phyloP scores from a whole-genome alignment of 53 echinoderm and acorn worm genomes.

The Arbacia lixula region DNA sequence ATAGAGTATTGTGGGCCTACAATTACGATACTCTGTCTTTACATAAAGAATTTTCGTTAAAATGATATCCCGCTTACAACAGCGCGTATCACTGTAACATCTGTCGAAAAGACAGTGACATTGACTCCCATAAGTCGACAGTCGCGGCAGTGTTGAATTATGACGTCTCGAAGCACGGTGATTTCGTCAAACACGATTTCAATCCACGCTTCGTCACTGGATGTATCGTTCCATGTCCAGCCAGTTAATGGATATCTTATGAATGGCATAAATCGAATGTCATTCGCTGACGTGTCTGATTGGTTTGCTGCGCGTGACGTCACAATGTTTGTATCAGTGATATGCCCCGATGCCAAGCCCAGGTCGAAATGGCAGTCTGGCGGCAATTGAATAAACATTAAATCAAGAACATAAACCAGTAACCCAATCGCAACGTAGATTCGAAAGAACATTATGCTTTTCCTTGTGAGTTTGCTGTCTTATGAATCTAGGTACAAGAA shows the following conservation, averaged over 20 bases:
- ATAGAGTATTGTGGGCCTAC: no score
- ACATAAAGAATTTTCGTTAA: no score
- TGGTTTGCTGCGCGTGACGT: not conserved
- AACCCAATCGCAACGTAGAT: no score
- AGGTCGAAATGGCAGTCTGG: not conserved
- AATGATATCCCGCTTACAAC: not conserved
- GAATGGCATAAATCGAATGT: not conserved
- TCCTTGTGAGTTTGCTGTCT: no score
- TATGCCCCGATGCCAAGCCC: not conserved
- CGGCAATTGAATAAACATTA: not conserved
- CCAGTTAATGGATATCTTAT: not conserved
- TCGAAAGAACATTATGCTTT: no score
- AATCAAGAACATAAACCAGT: not conserved
- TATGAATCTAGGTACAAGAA: no score
- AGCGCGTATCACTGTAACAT: not conserved
- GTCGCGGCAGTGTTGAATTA: not conserved
- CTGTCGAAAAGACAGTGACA: not conserved
- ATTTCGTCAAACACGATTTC: not conserved
- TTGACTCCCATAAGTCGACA: not conserved
- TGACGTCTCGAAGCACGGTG: not conserved
- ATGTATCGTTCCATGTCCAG: not conserved
- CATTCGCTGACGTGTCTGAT: not conserved
- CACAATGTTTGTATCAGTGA: not conserved
- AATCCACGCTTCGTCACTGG: not conserved
- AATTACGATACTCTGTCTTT: no score